Evolutionary conservation across 2,888 invertebrate species (phyloP).

Genomic region (Clistopyga incitator): DNA sequence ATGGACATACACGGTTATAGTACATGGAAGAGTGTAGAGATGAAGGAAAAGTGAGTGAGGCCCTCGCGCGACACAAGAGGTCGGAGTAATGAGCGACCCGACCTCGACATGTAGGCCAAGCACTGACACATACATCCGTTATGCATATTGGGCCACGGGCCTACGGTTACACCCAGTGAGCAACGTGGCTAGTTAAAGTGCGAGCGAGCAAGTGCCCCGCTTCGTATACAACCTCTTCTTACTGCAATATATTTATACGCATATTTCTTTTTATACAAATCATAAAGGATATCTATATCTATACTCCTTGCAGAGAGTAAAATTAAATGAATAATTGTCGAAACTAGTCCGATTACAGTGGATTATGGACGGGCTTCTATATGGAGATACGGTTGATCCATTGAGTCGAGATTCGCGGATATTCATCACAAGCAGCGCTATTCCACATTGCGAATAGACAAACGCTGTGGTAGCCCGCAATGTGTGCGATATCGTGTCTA

Average conservation of each 20-base stretch:
- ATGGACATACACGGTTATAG: conserved; percentile 25
- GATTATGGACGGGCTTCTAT: not conserved
- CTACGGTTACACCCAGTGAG: conserved; percentile 38
- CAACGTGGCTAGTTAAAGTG: conserved; percentile 27
- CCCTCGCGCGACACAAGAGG: conserved; percentile 74
- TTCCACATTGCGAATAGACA: conserved; percentile 2
- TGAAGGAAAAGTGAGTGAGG: conserved; percentile 39
- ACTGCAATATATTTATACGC: not conserved
- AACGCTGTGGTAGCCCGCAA: conserved; percentile 30
- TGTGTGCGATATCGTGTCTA: conserved; percentile 16
- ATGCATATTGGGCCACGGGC: conserved; percentile 45
- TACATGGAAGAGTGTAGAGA: conserved; percentile 19
- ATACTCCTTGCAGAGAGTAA: too few relatives aligned
- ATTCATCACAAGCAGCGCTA: not conserved
- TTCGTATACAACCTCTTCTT: not conserved
- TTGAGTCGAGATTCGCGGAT: not conserved
- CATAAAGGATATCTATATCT: too few relatives aligned
- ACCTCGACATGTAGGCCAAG: conserved; percentile 82
- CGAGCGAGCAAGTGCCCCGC: conserved; percentile 9
- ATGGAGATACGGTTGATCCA: not conserved
- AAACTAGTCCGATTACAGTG: not conserved
- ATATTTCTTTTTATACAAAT: too few relatives aligned
- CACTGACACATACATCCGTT: conserved; percentile 74
- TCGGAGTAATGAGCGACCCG: conserved; percentile 79
- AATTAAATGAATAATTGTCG: too few relatives aligned